Conservation (phyloP, 2,888 invertebrate genomes). For the Leptothorax acervorum region DNA sequence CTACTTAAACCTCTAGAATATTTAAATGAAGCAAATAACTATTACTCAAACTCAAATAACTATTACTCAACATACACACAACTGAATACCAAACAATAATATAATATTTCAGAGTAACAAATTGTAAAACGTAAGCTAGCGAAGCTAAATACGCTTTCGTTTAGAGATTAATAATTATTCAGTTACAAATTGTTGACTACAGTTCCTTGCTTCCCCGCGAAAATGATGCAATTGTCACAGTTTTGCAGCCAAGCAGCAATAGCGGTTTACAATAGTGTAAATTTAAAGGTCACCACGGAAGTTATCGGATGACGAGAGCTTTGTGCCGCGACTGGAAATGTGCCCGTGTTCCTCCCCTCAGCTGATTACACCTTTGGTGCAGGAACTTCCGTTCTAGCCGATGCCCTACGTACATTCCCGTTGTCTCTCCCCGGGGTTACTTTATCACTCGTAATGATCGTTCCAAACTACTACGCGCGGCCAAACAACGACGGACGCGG, state of each 20-base stretch:
- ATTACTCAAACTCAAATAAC: background rate
- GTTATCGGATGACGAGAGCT: conserved; percentile 4
- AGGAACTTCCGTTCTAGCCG: conserved; percentile 22
- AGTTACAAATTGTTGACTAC: background rate
- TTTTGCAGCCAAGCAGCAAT: background rate
- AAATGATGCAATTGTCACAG: background rate
- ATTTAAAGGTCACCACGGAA: background rate
- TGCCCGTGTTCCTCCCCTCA: background rate
- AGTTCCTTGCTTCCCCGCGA: background rate
- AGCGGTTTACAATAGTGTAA: background rate
- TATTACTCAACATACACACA: background rate
- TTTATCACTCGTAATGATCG: conserved; percentile 57
- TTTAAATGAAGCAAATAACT: background rate
- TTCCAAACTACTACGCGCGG: conserved; percentile 36
- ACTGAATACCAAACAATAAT: background rate
- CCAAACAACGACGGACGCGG: conserved; percentile 38
- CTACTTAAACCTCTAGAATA: background rate
- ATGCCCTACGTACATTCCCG: conserved; percentile 21
- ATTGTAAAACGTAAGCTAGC: background rate
- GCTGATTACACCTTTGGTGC: conserved; percentile 29
- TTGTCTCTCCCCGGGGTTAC: conserved; percentile 50
- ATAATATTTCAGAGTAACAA: background rate
- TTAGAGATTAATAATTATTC: background rate
- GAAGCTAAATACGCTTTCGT: background rate
- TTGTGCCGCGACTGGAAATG: background rate